Evolutionary conservation across 2,797 vertebrate genomes (phyloP), one percentile per base, ranked within the genome.

Genomic region (Trachurus trachurus): DNA sequence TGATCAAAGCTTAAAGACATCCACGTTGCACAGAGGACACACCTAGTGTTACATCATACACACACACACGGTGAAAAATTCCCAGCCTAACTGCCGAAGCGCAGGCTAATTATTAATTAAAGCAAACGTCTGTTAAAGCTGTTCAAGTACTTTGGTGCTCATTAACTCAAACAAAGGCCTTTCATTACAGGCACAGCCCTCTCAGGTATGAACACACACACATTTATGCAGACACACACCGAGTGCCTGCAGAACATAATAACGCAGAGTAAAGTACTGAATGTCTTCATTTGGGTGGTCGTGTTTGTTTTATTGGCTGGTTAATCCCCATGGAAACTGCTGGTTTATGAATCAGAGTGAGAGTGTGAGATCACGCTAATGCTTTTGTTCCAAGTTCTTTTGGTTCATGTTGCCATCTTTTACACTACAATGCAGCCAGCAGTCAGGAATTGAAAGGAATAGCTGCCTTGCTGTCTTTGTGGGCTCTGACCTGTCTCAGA

Each of bases 131-230:
- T 87, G 88, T 90, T 88, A 82, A 92, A 88, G 71, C 84, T 77
- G 64, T 86, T 91, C 73, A 91, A 91, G 77, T 78, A 80, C 85
- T 89, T 88, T 87, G 85, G 89, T 88, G 77, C 87, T 88, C 83
- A 93, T 93, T 92, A 94, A 87, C 76, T 90, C 71, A 88, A 85
- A 90, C 86, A 92, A 91, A 90, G 81, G 85, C 78, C 80, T 82
- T 92, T 93, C 70, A 90, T 92, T 87, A 80, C 59, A 60, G 61
- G 15, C 66, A 80, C 37, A 74, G 34, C 37, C 53, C 78, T 81
- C 72, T 81, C 63, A 69, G 77, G 71, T 82, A 79, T 70, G 54
- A 78, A 68, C 49, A 76, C 60, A 78, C 70, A 57, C 16, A 47
- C 19, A 26, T 39, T 34, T 7, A 29, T 15, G 40, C 45, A 59